Evolutionary conservation across 2,888 invertebrate genomes (phyloP), one percentile per base, ranked within the genome.

Genomic region (Coleophora deauratella): DNA sequence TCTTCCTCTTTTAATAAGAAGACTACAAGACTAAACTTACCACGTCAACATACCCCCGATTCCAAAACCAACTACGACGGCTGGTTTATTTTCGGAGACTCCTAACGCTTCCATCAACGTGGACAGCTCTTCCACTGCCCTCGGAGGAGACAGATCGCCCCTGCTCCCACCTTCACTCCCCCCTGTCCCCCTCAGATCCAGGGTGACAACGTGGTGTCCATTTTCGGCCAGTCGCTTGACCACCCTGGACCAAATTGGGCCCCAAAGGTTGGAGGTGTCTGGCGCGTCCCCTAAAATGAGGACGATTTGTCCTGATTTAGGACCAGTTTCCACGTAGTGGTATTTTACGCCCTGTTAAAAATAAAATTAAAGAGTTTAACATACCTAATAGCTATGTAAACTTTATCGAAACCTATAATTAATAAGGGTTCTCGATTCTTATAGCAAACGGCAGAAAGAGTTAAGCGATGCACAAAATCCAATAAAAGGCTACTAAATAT

Each of bases 41-140:
- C 85, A 85, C 41, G 80, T 61, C n/a, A 85, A 60, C 76, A 85
- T 74, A 9, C 85, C 85, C 2, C 85, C 85, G 41, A 85, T 70
- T 1, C 84, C 84, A 47, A 82, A 80, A 3, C 85, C 85, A 8
- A 85, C 72, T 0, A 84, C 65, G 11, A 72, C 59, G 1, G 79
- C 82, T 2, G 72, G 82, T 11, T 57, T 64, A 9, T 49, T 60
- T 31, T 73, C 65, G 0, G 79, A 66, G 2, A 68, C 80, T 9
- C 79, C 84, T 1, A 84, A 50, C 1, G 80, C 80, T 33, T 66
- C 54, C 57, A 85, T 40, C 42, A 85, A 43, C 0, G 67, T 64
- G 1, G 66, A 52, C 41, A 85, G 45, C 47, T 85, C 84, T n/a
- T 73, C 72, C 7, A 84, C 70, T 0, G 63, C 81, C 31, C 62